These are phyloP conservation scores for Nomada fabriciana DNA, from an alignment of 2,888 invertebrate genomes.

Conservation along the genomic window DNA sequence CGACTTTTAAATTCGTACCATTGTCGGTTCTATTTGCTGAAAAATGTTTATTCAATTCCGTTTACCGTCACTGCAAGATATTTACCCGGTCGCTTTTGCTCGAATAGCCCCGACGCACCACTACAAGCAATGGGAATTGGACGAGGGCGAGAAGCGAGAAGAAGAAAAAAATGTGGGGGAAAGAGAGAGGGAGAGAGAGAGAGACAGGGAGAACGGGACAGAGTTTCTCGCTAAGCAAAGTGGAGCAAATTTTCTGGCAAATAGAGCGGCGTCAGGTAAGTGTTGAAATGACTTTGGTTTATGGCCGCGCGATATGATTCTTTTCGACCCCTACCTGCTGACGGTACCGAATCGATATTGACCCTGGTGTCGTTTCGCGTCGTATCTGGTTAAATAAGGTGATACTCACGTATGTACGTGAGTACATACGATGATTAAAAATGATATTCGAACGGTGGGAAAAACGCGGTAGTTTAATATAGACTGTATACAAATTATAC, in stretches of 20 bases:
- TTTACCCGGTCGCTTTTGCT: slow-evolving; percentile 77
- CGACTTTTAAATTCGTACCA: slow-evolving; percentile 82
- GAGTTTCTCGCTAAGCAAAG: slow-evolving; percentile 53
- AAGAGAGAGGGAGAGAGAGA: not conserved
- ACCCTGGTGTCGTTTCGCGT: not conserved
- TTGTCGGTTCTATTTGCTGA: slow-evolving; percentile 81
- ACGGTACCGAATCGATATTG: slow-evolving; percentile 29
- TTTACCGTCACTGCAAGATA: slow-evolving; percentile 79
- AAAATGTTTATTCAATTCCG: slow-evolving; percentile 84
- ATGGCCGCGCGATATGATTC: slow-evolving; percentile 23
- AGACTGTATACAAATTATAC: too few relatives aligned
- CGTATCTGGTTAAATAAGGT: too few relatives aligned
- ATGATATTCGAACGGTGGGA: too few relatives aligned
- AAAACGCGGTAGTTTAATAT: too few relatives aligned
- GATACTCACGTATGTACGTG: too few relatives aligned
- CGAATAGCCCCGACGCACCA: slow-evolving; percentile 63
- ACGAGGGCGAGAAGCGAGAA: slow-evolving; percentile 58
- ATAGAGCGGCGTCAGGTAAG: slow-evolving; percentile 49
- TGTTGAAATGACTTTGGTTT: slow-evolving; percentile 49
- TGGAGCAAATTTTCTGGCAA: slow-evolving; percentile 58
- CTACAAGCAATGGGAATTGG: slow-evolving; percentile 70
- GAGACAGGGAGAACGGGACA: not conserved
- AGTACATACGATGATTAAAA: too few relatives aligned
- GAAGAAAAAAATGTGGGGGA: not conserved
- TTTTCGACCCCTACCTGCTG: slow-evolving; percentile 23